These are phyloP conservation scores for Druon quercuslanigerum DNA, from an alignment of 1,140 invertebrate species.

Conservation along the genomic window DNA sequence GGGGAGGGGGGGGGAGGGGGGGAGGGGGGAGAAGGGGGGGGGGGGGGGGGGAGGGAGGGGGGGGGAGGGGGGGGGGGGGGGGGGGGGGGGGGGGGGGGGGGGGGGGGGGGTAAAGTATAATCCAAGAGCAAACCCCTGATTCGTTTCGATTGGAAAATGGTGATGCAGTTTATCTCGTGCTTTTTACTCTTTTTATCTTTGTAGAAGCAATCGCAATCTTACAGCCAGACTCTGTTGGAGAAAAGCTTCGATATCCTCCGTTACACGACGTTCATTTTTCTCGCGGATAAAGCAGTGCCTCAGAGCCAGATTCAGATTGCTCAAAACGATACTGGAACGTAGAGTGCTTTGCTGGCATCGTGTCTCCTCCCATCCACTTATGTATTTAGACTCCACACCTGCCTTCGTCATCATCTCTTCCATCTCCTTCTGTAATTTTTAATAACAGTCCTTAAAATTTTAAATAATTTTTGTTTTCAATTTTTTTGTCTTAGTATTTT, in stretches of 20 bases:
- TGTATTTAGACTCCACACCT: conserved; percentile 59
- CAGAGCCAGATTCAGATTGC: conserved; percentile 54
- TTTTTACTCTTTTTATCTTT: conserved; percentile 42
- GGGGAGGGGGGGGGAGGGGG: too few species aligned
- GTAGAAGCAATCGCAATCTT: conserved; percentile 44
- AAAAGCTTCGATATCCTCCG: conserved; percentile 58
- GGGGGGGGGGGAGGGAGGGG: too few species aligned
- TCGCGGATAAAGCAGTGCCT: conserved; percentile 53
- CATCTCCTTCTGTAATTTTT: conserved; percentile 57
- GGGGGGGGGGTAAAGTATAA: too few species aligned
- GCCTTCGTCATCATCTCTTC: conserved; percentile 59
- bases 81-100: too few species aligned
- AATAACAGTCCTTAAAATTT: background rate
- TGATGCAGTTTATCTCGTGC: conserved; percentile 22
- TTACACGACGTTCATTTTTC: conserved; percentile 60
- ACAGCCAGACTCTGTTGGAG: conserved; percentile 60
- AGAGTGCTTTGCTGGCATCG: conserved; percentile 61
- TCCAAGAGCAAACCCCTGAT: background rate
- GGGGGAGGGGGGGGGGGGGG: too few species aligned
- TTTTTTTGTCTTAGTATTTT: background rate
- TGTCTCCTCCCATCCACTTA: conserved; percentile 62
- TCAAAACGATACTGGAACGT: conserved; percentile 49
- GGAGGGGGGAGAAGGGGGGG: too few species aligned
- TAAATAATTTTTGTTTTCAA: background rate
- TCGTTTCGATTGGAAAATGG: conserved; percentile 26